Conservation (phyloP, 2,113 vertebrate genomes). For the Hemiprocne comata region DNA sequence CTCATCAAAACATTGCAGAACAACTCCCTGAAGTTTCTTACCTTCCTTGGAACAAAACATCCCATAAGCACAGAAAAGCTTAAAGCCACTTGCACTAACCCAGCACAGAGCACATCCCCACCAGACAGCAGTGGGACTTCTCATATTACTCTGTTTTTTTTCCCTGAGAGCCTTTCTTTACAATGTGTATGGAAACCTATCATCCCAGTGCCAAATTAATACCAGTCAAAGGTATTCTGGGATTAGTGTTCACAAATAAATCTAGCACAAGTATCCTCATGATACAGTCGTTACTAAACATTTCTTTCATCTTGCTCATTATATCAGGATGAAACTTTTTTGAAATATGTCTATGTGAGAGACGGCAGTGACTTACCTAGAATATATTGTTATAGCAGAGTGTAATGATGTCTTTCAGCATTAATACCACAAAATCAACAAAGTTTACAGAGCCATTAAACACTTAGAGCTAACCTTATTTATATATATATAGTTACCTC, state of each 20-base stretch:
- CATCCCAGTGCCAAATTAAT: not conserved
- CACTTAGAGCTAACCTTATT: not conserved
- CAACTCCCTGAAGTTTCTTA: not conserved
- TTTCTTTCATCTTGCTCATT: not conserved
- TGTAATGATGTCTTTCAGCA: not conserved
- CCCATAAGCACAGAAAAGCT: not conserved
- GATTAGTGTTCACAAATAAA: not conserved
- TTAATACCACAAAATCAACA: not conserved
- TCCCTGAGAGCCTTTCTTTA: not conserved
- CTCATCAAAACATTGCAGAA: not conserved
- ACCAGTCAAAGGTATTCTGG: not conserved
- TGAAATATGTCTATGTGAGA: not conserved
- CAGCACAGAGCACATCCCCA: not conserved
- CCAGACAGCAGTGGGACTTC: constrained; percentile 10
- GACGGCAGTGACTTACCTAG: not conserved
- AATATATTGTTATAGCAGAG: not conserved
- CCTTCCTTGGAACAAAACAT: not conserved
- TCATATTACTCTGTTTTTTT: not conserved
- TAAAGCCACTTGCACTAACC: not conserved
- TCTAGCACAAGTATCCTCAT: not conserved
- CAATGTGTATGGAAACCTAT: not conserved
- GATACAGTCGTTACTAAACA: not conserved
- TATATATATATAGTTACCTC: not conserved
- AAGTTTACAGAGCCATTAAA: not conserved
- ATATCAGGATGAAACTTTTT: not conserved